Percentiles rank a stretch among this genome's conserved stretches.
Conservation (phyloP, 1,140 invertebrate genomes). For the Achatina immaculata region DNA sequence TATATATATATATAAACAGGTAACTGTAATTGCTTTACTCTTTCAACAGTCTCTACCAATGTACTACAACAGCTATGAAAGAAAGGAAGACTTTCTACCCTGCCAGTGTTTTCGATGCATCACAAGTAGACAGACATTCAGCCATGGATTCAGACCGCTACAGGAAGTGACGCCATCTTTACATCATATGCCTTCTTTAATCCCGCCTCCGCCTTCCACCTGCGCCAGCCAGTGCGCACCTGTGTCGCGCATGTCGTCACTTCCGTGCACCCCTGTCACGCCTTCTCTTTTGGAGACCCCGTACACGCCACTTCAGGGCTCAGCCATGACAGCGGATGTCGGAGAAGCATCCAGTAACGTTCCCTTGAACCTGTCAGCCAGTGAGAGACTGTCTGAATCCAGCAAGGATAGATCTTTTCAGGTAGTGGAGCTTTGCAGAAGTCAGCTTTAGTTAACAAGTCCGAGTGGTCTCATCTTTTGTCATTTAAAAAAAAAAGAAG, state of each 20-base stretch:
- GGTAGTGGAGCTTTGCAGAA: background rate
- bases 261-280: background rate
- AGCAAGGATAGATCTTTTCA: constrained; percentile 23
- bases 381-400: background rate
- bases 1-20: background rate
- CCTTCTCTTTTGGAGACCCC: background rate
- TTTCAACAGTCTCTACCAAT: background rate
- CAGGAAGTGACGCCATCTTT: background rate
- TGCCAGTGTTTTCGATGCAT: constrained; percentile 39
- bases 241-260: constrained; percentile 1
- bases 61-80: background rate
- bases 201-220: background rate
- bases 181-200: background rate
- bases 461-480: background rate
- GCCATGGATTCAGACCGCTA: background rate
- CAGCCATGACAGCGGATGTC: background rate
- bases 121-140: background rate
- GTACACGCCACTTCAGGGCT: background rate
- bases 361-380: constrained; percentile 3
- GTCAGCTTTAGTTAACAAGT: background rate
- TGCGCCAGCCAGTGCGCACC: background rate
- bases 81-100: constrained; percentile 40
- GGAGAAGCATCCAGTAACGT: background rate
- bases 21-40: background rate
- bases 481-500: too few species aligned